A percentile compares a stretch with the other conserved stretches of the same genome.
Evolutionary conservation across 2,113 vertebrate genomes (phyloP).

Genomic region (Plectropomus leopardus): DNA sequence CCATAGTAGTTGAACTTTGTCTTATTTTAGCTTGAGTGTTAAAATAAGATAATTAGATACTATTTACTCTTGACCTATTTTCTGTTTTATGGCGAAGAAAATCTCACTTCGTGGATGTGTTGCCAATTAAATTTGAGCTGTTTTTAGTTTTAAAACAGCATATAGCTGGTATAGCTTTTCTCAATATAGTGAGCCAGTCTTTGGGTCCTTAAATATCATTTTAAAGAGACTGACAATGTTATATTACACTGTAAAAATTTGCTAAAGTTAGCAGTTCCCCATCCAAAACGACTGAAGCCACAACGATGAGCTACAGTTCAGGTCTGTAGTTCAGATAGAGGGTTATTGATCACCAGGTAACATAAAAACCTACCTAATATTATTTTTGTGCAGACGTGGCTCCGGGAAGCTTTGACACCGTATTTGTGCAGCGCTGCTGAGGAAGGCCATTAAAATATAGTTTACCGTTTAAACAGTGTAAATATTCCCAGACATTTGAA

Average conservation of each 20-base stretch:
- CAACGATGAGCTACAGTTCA: neutral
- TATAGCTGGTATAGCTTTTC: neutral
- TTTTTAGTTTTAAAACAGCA: neutral
- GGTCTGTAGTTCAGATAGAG: slow-evolving; percentile 20
- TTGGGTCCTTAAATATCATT: neutral
- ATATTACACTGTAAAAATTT: neutral
- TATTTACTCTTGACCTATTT: too few species aligned
- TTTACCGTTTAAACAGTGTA: slow-evolving; percentile 71
- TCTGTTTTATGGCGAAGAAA: neutral
- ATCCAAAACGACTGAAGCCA: neutral
- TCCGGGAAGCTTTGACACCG: slow-evolving; percentile 16
- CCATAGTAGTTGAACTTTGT: neutral
- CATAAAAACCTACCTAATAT: slow-evolving; percentile 24
- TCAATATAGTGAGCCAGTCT: neutral
- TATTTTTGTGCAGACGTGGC: slow-evolving; percentile 27
- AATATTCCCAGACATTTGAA: slow-evolving; percentile 77
- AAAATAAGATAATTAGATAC: neutral
- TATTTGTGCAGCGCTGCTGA: slow-evolving; percentile 33
- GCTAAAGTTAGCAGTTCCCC: slow-evolving; percentile 7
- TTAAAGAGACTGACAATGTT: neutral
- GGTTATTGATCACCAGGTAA: slow-evolving; percentile 28
- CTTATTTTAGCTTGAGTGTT: neutral
- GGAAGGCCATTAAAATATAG: slow-evolving; percentile 70
- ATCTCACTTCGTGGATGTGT: neutral
- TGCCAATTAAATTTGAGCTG: neutral